Percentiles rank a stretch among this genome's conserved stretches.
Evolutionary conservation across 2,888 invertebrate genomes (phyloP).

Genomic region (Drosophila stalkeri): DNA sequence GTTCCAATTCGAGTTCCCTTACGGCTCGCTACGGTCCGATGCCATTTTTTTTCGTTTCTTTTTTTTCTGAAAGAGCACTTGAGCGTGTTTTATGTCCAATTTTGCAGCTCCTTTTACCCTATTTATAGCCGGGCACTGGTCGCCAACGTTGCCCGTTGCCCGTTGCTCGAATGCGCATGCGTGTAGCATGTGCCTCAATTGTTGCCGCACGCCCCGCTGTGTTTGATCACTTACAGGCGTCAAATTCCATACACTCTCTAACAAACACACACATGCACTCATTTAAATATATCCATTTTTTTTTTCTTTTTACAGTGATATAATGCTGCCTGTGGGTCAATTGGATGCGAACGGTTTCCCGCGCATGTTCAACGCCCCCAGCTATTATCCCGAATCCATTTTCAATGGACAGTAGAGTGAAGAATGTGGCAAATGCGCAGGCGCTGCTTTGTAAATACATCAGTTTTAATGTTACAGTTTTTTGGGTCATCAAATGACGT

Average conservation of each 20-base stretch:
- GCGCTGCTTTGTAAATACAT: conserved; percentile 62
- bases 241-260: conserved; percentile 66
- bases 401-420: conserved; percentile 83
- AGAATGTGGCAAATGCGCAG: conserved; percentile 33
- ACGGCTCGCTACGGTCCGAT: conserved; percentile 44
- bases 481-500: conserved; percentile 69
- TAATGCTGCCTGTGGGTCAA: conserved; percentile 84
- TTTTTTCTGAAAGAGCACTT: conserved; percentile 62
- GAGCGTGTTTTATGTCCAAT: conserved; percentile 82
- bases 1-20: conserved; percentile 10
- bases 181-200: conserved; percentile 74
- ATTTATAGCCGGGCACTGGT: conserved; percentile 76
- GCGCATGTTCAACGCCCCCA: conserved; percentile 85
- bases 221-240: conserved; percentile 62
- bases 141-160: conserved; percentile 55
- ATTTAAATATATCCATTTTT: conserved; percentile 16
- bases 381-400: conserved; percentile 85
- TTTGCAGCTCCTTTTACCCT: conserved; percentile 71
- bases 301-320: conserved; percentile 77
- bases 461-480: conserved; percentile 54
- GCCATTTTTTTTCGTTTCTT: conserved; percentile 29
- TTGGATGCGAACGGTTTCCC: conserved; percentile 84
- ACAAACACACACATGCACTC: conserved; percentile 26
- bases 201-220: conserved; percentile 57
- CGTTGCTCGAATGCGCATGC: conserved; percentile 67